phyloP scores from a whole-genome alignment of 2,797 vertebrate genomes.

The Hypotaenidia philippensis region DNA sequence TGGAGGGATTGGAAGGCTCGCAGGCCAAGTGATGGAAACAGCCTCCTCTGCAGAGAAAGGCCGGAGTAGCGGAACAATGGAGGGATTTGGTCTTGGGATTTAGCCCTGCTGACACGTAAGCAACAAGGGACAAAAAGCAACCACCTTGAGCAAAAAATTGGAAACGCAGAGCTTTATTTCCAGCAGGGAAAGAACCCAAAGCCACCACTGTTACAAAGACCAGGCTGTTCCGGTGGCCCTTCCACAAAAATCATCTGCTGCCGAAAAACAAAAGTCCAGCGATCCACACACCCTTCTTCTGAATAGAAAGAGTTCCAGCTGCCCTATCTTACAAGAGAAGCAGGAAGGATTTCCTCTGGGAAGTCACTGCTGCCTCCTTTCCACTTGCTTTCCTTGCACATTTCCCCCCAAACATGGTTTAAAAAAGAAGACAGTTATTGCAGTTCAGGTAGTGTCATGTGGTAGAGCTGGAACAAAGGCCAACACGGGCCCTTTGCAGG shows the following conservation, averaged over 20 bases:
- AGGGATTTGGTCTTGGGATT: background rate
- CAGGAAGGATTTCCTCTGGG: background rate
- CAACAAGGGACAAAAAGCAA: background rate
- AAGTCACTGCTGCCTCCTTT: background rate
- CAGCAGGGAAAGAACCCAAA: background rate
- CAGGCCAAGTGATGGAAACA: background rate
- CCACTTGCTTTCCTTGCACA: background rate
- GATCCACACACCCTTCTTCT: background rate
- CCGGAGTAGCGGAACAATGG: background rate
- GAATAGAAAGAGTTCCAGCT: background rate
- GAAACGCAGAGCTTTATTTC: conserved; percentile 36
- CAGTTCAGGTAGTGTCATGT: background rate
- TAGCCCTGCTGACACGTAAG: background rate
- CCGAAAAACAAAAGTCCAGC: background rate
- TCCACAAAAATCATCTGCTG: background rate
- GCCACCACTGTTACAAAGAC: accelerated
- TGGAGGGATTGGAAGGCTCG: background rate
- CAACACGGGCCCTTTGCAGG: background rate
- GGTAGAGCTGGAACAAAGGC: background rate
- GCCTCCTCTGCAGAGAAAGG: background rate
- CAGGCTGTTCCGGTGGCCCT: too few species aligned
- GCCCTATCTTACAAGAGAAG: background rate
- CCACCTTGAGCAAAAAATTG: background rate
- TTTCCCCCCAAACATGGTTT: background rate
- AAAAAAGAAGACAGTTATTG: background rate